Evolutionary conservation across 35 echinoderm and acorn worm species (phyloP), one percentile per base, ranked within the genome.

Genomic region (Ophiothrix spiculata): DNA sequence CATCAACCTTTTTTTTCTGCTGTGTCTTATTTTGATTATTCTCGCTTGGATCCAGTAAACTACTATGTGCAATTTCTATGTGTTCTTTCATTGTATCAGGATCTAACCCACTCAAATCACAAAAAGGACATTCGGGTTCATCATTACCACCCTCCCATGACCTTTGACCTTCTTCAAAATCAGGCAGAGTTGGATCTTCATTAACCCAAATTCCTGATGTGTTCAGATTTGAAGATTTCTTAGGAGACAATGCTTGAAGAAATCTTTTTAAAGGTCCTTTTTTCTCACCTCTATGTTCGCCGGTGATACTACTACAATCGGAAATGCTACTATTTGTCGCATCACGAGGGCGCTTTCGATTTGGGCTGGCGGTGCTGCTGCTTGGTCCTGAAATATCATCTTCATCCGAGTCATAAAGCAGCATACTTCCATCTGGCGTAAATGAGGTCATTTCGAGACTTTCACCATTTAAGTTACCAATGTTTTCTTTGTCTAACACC

Each of bases 91-190:
- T 84, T 10, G 25, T 35, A 32, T 84, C 81, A 25, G 54, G 34
- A 37, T 84, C 81, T 19, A 84, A 35, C 32, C 81, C 81, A 25
- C 15, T 17, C 32, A 64, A 35, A 13, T 64, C 25, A 84, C 81
- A 84, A 60, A 84, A 84, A 1, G 81, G 81, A 36, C 81, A 84
- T 60, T 84, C 81, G 37, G 81, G 81, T 37, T 33, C 29, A 15
- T 25, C 60, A 25, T 69, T 28, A 4, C 60, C 60, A n/a, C 29
- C 60, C 29, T 69, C 10, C n/a, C n/a, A n/a, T 15, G 25, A 69
- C 60, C 8, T n/a, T 69, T 10, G 1, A 69, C 25, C 60, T 10
- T 15, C 16, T n/a, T 15, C 23, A 69, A 2, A 25, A 69, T n/a
- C 60, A 69, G 60, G 23, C 42, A 19, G 6, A 49, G 19, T 6